phyloP scores from a whole-genome alignment of 2,113 vertebrate species.

The Excalfactoria chinensis region DNA sequence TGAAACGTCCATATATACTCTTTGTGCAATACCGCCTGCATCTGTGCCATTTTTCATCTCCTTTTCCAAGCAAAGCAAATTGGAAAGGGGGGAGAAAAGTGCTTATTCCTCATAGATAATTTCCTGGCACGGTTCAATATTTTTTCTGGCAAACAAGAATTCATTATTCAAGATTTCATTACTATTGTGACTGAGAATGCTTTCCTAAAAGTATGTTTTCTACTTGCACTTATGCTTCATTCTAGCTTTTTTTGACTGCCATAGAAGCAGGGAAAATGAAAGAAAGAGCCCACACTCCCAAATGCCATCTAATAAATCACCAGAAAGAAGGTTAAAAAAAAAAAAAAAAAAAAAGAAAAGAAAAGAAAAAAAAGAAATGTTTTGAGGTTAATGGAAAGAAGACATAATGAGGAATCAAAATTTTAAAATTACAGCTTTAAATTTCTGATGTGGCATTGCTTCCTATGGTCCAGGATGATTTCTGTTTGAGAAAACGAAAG shows the following conservation, averaged over 20 bases:
- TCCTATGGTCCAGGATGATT: background rate
- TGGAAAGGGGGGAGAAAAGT: conserved; percentile 60
- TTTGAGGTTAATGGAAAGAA: conserved; percentile 38
- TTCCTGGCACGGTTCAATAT: conserved; percentile 72
- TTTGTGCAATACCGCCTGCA: conserved; percentile 78
- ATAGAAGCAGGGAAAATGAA: conserved; percentile 49
- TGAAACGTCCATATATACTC: conserved; percentile 78
- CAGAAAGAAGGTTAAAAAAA: conserved; percentile 28
- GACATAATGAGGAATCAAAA: background rate
- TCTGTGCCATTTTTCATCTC: conserved; percentile 76
- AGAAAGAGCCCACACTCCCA: conserved; percentile 31
- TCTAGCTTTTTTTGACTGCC: conserved; percentile 37
- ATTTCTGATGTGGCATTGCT: background rate
- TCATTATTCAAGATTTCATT: conserved; percentile 76
- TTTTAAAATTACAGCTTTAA: background rate
- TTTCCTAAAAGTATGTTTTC: conserved; percentile 65
- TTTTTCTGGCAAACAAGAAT: conserved; percentile 70
- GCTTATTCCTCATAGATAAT: conserved; percentile 61
- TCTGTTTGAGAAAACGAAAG: background rate
- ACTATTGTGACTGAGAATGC: conserved; percentile 55
- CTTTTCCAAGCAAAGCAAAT: conserved; percentile 62
- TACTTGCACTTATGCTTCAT: conserved; percentile 30
- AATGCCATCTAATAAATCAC: conserved; percentile 57
- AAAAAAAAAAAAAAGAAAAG: background rate
- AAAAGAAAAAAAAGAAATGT: background rate